Conservation (phyloP, 1,140 invertebrate species). For the Drosophila azteca region DNA sequence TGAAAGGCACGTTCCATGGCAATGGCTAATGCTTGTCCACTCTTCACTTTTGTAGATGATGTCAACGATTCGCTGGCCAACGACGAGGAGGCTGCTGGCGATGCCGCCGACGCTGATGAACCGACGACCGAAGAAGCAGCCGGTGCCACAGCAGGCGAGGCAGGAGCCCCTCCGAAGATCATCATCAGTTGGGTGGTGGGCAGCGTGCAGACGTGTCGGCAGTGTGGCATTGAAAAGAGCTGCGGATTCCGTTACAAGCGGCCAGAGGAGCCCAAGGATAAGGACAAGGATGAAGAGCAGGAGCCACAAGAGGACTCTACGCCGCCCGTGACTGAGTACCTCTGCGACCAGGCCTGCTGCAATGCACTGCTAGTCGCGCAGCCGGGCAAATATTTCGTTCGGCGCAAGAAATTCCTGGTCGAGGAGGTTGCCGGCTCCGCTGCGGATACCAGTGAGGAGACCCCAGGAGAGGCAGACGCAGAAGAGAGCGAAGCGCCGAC, state of each 20-base stretch:
- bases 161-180: constrained; percentile 50
- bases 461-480: constrained; percentile 1
- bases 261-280: constrained; percentile 29
- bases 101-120: constrained; percentile 65
- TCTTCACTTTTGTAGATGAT: constrained; percentile 11
- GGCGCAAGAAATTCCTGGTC: constrained; percentile 82
- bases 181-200: constrained; percentile 78
- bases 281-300: constrained; percentile 20
- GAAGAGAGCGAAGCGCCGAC: constrained; percentile 8
- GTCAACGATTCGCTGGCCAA: constrained; percentile 17
- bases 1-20: not conserved
- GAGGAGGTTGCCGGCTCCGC: constrained; percentile 56
- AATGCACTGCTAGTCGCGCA: constrained; percentile 73
- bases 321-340: constrained; percentile 47
- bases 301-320: constrained; percentile 7
- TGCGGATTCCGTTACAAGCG: constrained; percentile 74
- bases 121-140: constrained; percentile 57
- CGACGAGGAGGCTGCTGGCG: constrained; percentile 54
- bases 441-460: constrained; percentile 26
- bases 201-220: constrained; percentile 61
- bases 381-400: constrained; percentile 82
- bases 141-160: constrained; percentile 34
- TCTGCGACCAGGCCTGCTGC: constrained; percentile 84
- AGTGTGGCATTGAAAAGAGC: constrained; percentile 64
- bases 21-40: not conserved